These are phyloP conservation scores for Stenurella melanura DNA, from an alignment of 2,888 invertebrate species.

Conservation along the genomic window DNA sequence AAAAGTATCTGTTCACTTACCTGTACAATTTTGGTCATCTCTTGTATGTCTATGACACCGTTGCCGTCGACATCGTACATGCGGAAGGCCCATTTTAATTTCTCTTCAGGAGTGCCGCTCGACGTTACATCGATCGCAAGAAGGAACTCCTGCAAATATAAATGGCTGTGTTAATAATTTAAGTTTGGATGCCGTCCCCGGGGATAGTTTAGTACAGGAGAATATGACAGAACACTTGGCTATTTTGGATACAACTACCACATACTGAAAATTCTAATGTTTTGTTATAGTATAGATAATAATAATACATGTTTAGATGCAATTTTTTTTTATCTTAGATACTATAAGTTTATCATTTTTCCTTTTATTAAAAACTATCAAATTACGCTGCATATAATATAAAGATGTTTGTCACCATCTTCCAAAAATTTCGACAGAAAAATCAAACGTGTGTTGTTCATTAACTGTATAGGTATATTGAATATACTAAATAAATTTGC, in stretches of 20 bases:
- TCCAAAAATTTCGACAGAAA: too few relatives aligned
- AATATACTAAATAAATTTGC: too few relatives aligned
- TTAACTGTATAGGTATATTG: too few relatives aligned
- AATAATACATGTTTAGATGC: too few relatives aligned
- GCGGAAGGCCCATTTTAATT: conserved; percentile 98
- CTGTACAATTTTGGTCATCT: conserved; percentile 99
- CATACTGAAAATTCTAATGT: too few relatives aligned
- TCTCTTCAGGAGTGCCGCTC: conserved; percentile 97
- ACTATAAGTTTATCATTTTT: too few relatives aligned
- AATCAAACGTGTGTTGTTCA: too few relatives aligned
- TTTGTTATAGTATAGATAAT: too few relatives aligned
- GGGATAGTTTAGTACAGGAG: background rate
- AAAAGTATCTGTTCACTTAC: conserved; percentile 73
- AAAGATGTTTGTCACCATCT: too few relatives aligned
- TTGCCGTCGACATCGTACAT: conserved; percentile 99
- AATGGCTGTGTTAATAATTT: conserved; percentile 44
- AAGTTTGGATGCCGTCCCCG: conserved; percentile 11
- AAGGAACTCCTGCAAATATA: conserved; percentile 87
- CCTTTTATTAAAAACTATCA: too few relatives aligned
- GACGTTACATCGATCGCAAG: conserved; percentile 98
- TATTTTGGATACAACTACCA: background rate
- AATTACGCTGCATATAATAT: too few relatives aligned
- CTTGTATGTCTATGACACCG: conserved; percentile 97
- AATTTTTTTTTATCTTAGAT: too few relatives aligned
- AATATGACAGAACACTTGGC: background rate